phyloP scores from a whole-genome alignment of 2,797 vertebrate genomes.

The Molossus molossus region DNA sequence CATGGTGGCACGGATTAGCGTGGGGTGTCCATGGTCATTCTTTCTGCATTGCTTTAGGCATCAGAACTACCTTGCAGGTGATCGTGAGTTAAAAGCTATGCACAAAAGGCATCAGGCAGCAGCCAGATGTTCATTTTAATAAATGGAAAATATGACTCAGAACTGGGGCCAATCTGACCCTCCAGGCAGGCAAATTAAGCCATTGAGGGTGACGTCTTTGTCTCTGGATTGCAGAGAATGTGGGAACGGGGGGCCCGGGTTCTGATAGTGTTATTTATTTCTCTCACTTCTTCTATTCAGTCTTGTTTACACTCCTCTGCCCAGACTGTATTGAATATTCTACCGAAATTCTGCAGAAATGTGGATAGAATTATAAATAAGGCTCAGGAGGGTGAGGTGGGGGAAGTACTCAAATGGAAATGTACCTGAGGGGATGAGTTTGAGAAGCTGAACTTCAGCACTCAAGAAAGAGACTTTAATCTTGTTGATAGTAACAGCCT shows the following conservation, averaged over 20 bases:
- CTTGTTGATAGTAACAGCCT: no score
- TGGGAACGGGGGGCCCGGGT: neutral
- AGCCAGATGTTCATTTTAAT: slow-evolving; percentile 83
- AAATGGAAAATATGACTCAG: slow-evolving; percentile 82
- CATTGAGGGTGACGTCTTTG: neutral
- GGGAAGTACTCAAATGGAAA: neutral
- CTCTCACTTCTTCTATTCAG: neutral
- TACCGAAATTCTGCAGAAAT: neutral
- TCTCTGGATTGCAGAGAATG: neutral
- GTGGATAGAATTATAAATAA: neutral
- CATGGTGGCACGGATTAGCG: neutral
- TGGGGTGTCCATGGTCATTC: neutral
- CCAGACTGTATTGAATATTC: neutral
- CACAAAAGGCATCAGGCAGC: neutral
- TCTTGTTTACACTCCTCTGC: neutral
- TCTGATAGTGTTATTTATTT: neutral
- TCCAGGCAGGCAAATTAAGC: slow-evolving; percentile 77
- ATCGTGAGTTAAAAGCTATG: neutral
- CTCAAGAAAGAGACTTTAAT: neutral
- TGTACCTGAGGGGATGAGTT: neutral
- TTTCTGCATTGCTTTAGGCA: neutral
- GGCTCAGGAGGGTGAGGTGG: neutral
- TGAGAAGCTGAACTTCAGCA: neutral
- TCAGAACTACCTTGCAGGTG: neutral
- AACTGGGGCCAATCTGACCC: slow-evolving; percentile 22